Percentiles rank a stretch among this genome's conserved stretches.
phyloP scores from a whole-genome alignment of 2,113 vertebrate genomes.

The Zeus faber region DNA sequence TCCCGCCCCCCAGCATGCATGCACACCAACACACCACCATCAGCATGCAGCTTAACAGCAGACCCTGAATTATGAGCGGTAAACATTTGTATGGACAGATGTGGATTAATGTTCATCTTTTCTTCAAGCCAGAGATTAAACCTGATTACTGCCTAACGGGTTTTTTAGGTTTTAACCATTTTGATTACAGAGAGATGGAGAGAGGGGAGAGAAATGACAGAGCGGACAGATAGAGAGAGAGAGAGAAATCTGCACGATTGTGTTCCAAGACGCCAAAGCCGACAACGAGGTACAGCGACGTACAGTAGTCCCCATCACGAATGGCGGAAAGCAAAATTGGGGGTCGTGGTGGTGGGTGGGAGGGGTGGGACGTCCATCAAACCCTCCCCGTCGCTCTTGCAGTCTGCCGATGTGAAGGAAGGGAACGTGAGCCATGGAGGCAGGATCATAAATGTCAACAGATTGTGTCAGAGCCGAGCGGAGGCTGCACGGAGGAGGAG shows the following conservation, averaged over 20 bases:
- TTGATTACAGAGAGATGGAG: slow-evolving; percentile 58
- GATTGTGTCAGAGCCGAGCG: slow-evolving; percentile 70
- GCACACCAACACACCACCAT: slow-evolving; percentile 25
- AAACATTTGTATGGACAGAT: slow-evolving; percentile 80
- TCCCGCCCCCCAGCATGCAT: slow-evolving; percentile 8
- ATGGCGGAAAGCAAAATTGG: slow-evolving; percentile 27
- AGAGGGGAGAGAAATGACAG: slow-evolving; percentile 23
- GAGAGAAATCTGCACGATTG: too few species aligned
- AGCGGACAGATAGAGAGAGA: slow-evolving; percentile 10
- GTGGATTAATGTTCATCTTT: slow-evolving; percentile 81
- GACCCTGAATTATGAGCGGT: slow-evolving; percentile 64
- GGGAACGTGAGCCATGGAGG: slow-evolving; percentile 59
- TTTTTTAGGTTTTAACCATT: slow-evolving; percentile 61
- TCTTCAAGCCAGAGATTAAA: slow-evolving; percentile 76
- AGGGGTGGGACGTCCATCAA: slow-evolving; percentile 47
- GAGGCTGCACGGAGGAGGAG: slow-evolving; percentile 52
- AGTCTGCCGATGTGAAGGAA: slow-evolving; percentile 55
- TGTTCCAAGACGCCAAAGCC: too few species aligned
- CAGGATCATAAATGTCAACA: slow-evolving; percentile 70
- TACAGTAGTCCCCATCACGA: too few species aligned
- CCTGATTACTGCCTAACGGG: slow-evolving; percentile 72
- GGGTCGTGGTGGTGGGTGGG: slow-evolving; percentile 36
- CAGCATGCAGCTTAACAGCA: slow-evolving; percentile 44
- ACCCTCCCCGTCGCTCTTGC: slow-evolving; percentile 59
- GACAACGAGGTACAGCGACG: slow-evolving; percentile 19